These are phyloP conservation scores for Steatocranus sp. DNA, from an alignment of 2,797 vertebrate species.

Conservation along the genomic window DNA sequence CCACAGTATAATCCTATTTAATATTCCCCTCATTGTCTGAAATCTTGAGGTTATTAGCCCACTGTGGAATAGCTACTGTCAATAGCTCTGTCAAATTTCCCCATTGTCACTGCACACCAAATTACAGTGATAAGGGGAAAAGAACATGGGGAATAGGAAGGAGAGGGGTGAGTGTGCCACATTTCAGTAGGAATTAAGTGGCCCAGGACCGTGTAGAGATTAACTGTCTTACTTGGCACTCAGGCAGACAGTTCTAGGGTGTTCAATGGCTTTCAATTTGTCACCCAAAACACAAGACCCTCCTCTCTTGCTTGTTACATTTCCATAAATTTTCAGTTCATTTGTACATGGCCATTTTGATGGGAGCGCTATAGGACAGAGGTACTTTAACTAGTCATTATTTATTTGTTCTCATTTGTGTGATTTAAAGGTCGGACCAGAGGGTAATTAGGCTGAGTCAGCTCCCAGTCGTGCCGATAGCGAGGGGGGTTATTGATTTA, in stretches of 20 bases:
- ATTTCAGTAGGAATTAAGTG: constrained; percentile 63
- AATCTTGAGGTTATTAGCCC: constrained; percentile 41
- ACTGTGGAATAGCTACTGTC: constrained; percentile 36
- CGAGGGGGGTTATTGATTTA: constrained; percentile 71
- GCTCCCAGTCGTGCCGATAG: constrained; percentile 47
- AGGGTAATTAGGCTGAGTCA: constrained; percentile 77
- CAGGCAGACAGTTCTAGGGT: constrained; percentile 56
- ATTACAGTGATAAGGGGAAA: constrained; percentile 44
- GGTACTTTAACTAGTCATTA: constrained; percentile 67
- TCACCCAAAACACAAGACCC: constrained; percentile 49
- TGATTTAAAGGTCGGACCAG: constrained; percentile 68
- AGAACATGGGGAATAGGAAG: background rate
- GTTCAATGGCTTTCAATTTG: constrained; percentile 62
- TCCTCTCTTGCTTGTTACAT: constrained; percentile 44
- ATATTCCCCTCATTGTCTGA: constrained; percentile 40
- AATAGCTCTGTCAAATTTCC: constrained; percentile 47
- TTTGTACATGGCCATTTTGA: constrained; percentile 64
- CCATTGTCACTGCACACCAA: constrained; percentile 45
- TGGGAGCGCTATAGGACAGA: constrained; percentile 39
- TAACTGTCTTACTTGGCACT: constrained; percentile 62
- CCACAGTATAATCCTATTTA: constrained; percentile 8
- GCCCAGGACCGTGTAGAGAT: constrained; percentile 59
- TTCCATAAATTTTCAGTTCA: constrained; percentile 72
- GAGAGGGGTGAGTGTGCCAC: constrained; percentile 31
- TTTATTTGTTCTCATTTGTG: constrained; percentile 73